Percentiles rank a stretch among this genome's conserved stretches.
phyloP scores from a whole-genome alignment of 2,888 invertebrate species.

The Synanthedon formicaeformis region DNA sequence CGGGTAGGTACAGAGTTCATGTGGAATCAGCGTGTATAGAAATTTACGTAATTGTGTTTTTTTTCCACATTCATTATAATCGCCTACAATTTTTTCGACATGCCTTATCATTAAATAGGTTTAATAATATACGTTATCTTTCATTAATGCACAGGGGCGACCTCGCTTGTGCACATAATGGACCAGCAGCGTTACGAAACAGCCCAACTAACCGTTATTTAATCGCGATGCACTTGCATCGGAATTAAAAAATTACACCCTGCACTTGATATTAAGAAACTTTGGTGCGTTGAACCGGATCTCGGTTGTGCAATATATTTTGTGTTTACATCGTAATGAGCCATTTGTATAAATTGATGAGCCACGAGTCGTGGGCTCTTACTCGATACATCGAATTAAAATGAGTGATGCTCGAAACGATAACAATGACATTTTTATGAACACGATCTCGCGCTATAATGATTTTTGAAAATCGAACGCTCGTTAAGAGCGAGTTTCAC shows the following conservation, averaged over 20 bases:
- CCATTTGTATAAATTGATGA: conserved; percentile 52
- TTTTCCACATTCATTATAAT: too few species aligned
- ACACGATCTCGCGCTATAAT: conserved; percentile 9
- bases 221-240: conserved; percentile 19
- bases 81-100: too few species aligned
- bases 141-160: neutral
- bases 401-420: conserved; percentile 47
- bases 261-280: conserved; percentile 35
- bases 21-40: too few species aligned
- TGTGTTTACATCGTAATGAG: conserved; percentile 45
- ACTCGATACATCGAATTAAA: conserved; percentile 38
- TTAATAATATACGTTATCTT: neutral
- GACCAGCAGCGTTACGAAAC: conserved; percentile 2
- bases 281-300: conserved; percentile 33
- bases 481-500: conserved; percentile 18
- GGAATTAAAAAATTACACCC: conserved; percentile 40
- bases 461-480: conserved; percentile 17
- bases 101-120: too few species aligned
- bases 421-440: conserved; percentile 45
- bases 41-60: too few species aligned
- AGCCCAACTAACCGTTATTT: conserved; percentile 6
- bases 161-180: too few species aligned
- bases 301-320: conserved; percentile 22
- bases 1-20: too few species aligned
- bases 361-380: conserved; percentile 15